Evolutionary conservation across 2,888 invertebrate genomes (phyloP).

Genomic region (Dysmachus trigonus): DNA sequence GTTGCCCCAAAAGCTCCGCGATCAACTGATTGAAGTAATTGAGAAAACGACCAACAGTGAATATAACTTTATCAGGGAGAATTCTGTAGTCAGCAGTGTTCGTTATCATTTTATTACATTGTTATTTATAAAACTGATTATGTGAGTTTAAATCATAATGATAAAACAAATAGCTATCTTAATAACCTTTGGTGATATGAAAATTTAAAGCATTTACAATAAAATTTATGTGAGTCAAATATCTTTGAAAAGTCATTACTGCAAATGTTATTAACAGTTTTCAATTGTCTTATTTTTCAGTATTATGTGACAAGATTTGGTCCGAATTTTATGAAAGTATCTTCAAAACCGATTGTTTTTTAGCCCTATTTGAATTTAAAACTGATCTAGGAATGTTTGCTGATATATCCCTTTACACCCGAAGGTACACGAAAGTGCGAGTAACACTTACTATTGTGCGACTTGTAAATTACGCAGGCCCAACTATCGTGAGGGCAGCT

Average conservation of each 20-base stretch:
- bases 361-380: too few relatives aligned
- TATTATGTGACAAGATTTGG: background rate
- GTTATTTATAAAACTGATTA: background rate
- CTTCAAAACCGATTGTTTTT: too few relatives aligned
- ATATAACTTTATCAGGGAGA: background rate
- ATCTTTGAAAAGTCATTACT: background rate
- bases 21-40: background rate
- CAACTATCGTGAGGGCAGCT: too few relatives aligned
- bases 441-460: too few relatives aligned
- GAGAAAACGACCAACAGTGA: background rate
- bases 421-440: too few relatives aligned
- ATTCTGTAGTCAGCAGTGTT: background rate
- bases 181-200: background rate
- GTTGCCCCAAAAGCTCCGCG: background rate
- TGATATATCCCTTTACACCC: too few relatives aligned
- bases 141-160: background rate
- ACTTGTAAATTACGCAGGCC: too few relatives aligned
- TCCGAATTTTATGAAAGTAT: too few relatives aligned
- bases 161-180: background rate
- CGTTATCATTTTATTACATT: background rate
- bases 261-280: background rate
- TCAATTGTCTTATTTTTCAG: background rate
- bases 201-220: background rate
- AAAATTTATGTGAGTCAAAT: background rate
- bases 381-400: too few relatives aligned